Evolutionary conservation across 2,797 vertebrate genomes (phyloP).

Genomic region (Coreius guichenoti): DNA sequence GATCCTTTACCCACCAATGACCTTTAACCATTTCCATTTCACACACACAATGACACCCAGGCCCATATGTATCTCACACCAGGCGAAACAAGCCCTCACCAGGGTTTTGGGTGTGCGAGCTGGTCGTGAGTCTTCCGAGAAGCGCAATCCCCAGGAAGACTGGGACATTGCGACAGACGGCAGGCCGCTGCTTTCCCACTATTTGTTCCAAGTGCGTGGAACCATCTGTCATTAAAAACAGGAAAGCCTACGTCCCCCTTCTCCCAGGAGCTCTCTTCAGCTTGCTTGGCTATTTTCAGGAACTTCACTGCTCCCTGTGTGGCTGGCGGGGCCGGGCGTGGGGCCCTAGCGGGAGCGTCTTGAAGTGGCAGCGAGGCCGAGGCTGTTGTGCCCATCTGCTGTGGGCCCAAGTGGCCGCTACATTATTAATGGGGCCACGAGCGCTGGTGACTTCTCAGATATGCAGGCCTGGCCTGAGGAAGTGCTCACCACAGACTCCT

Average conservation of each 20-base stretch:
- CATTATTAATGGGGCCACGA: slow-evolving; percentile 97
- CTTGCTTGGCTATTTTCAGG: slow-evolving; percentile 83
- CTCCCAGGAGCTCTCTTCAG: slow-evolving; percentile 76
- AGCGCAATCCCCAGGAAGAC: slow-evolving; percentile 63
- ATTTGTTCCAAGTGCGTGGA: slow-evolving; percentile 84
- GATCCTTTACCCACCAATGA: slow-evolving; percentile 76
- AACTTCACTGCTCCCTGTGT: slow-evolving; percentile 84
- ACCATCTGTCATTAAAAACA: slow-evolving; percentile 90
- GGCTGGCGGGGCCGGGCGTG: slow-evolving; percentile 71
- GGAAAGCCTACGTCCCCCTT: slow-evolving; percentile 88
- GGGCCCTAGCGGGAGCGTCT: slow-evolving; percentile 80
- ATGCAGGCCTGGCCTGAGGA: slow-evolving; percentile 95
- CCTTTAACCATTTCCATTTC: slow-evolving; percentile 60
- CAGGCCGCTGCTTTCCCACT: slow-evolving; percentile 79
- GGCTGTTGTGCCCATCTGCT: slow-evolving; percentile 91
- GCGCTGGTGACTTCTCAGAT: slow-evolving; percentile 88
- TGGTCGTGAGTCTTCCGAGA: slow-evolving; percentile 61
- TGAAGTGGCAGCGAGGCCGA: slow-evolving; percentile 80
- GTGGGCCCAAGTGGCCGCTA: slow-evolving; percentile 86
- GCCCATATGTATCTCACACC: background rate
- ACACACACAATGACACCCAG: slow-evolving; percentile 6
- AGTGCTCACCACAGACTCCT: slow-evolving; percentile 88
- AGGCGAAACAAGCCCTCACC: slow-evolving; percentile 26
- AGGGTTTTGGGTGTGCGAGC: slow-evolving; percentile 73
- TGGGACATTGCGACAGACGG: slow-evolving; percentile 74